Conservation (phyloP, 2,113 vertebrate species). For the Mastomys coucha region DNA sequence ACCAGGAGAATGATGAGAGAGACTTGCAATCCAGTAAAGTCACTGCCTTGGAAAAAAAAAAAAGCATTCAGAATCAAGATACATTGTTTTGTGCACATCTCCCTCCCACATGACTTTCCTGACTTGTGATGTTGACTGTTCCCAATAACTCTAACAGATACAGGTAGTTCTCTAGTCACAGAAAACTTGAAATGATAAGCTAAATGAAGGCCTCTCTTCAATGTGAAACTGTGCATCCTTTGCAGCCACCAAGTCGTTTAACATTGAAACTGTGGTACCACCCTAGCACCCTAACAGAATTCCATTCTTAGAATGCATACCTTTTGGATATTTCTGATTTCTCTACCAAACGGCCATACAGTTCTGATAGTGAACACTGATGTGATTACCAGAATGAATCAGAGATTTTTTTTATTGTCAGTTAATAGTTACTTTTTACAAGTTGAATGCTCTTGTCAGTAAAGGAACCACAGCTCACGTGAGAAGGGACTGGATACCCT, state of each 20-base stretch:
- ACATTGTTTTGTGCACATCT: conserved; percentile 52
- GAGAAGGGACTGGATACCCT: neutral
- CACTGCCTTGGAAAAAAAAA: conserved; percentile 45
- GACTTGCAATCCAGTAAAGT: conserved; percentile 70
- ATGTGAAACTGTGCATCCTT: conserved; percentile 56
- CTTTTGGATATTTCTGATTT: conserved; percentile 69
- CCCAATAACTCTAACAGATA: neutral
- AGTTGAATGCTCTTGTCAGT: neutral
- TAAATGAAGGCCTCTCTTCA: conserved; percentile 70
- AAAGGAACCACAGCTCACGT: neutral
- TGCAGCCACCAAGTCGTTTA: conserved; percentile 18
- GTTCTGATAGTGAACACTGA: conserved; percentile 66
- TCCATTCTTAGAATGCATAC: neutral
- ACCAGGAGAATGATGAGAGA: conserved; percentile 66
- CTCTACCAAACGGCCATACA: conserved; percentile 44
- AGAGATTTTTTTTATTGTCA: conserved; percentile 30
- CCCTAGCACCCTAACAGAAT: conserved; percentile 46
- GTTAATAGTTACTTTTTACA: neutral
- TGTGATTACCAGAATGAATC: conserved; percentile 54
- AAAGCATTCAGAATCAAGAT: conserved; percentile 55
- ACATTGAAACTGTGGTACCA: neutral
- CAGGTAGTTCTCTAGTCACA: conserved; percentile 46
- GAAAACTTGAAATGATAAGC: conserved; percentile 63
- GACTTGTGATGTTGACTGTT: conserved; percentile 59
- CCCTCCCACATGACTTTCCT: neutral